Base-by-base conservation (phyloP, 2,113 vertebrate species). In the Cnemophilus loriae region DNA sequence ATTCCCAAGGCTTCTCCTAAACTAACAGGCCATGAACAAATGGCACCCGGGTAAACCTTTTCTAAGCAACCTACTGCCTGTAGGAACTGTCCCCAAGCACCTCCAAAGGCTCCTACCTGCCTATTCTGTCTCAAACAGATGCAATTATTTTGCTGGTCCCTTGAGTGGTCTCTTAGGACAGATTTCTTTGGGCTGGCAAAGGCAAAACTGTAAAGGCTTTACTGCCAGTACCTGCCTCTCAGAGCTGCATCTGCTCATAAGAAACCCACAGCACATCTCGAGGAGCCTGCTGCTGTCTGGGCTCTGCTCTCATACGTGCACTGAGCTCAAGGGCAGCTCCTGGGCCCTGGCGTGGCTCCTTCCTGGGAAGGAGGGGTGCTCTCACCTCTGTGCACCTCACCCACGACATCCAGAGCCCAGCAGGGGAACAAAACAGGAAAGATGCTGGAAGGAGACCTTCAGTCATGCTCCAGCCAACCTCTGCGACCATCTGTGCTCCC, bases 311-410 rank as follows among this genome's bases (percentile, higher is more conserved):
- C 47, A 11, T 5, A 32, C 0, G 0, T 47, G 33, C 19, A 39
- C 10, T 0, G 3, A 83, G 49, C 83, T 71, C 75, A 24, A 61
- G 82, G 33, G n/a, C 53, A 77, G 53, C 33, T 53, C 23, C 67
- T 41, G 0, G 33, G 10, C 23, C 46, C 18, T 46, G 37, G 22
- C 0, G 0, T 22, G 30, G 60, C 47, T 69, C 24, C 18, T 33
- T 30, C 47, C 24, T 19, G 41, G 11, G 6, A 61, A 28, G 10
- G 12, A 60, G 27, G 17, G 13, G 6, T 79, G 63, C 26, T 63
- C 67, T 68, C 30, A 30, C 30, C 15, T 59, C 55, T 30, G 33
- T n/a, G 39, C 46, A 18, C 47, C n/a, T 55, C 55, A 55, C 14
- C 30, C 47, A 20, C 1, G 1, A 2, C 6, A 28, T 46, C 53